Evolutionary conservation across 2,113 vertebrate species (phyloP), one percentile per base, ranked within the genome.

Genomic region (Gallinago media): DNA sequence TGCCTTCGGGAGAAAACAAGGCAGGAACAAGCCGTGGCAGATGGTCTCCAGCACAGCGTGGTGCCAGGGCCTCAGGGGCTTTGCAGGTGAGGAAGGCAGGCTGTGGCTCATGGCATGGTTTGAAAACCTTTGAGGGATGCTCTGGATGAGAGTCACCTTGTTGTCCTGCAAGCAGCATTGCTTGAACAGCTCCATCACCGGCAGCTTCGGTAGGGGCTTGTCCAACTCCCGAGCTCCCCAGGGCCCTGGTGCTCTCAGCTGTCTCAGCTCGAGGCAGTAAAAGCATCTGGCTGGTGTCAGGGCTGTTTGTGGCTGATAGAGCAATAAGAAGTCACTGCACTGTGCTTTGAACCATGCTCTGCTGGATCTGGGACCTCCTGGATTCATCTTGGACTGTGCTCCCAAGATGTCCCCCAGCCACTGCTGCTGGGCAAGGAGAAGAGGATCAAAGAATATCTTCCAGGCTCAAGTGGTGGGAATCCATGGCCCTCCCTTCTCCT

Each of bases 11-110:
- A 87, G 38, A 27, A 26, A 63, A 3, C 11, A 5, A 23, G 34
- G 75, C 36, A 85, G 87, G 10, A 70, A 29, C 4, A 2, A n/a
- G 58, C n/a, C 27, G 5, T 46, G 19, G 8, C 72, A 50, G 79
- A 36, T 44, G 82, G 5, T 54, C 5, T 34, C 42, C 62, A 55
- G 62, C n/a, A 13, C 25, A 36, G 62, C 0, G 0, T 5, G 22
- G 18, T 46, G 42, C 16, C 50, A 15, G 9, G 74, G 29, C 46
- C 82, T 21, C 11, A 1, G 47, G 54, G 20, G 46, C 44, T 58
- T 70, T 34, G 13, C 54, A 68, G 85, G 78, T 68, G 27, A 83
- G 54, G 73, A 44, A 71, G 16, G 12, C 7, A 15, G 55, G 50
- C 54, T 78, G 75, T 36, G 31, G 10, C 15, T 77, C 9, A 22